A percentile compares a stretch with the other conserved stretches of the same genome.
Evolutionary conservation across 1,140 invertebrate species (phyloP).

Genomic region (Diachasma alloeum): DNA sequence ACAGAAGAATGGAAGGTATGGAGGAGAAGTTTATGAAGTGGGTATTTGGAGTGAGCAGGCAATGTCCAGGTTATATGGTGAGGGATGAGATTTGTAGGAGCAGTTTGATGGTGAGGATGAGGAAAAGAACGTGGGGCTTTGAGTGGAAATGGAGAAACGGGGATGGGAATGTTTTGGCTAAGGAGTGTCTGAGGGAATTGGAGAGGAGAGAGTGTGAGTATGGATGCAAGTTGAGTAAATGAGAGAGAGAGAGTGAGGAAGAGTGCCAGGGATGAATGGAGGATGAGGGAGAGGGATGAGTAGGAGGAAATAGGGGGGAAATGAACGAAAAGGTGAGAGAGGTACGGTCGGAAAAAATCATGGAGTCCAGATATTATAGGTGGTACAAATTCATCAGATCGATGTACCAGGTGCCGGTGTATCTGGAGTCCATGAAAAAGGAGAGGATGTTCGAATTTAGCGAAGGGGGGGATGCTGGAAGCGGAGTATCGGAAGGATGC

Average conservation of each 20-base stretch:
- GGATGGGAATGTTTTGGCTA: not conserved
- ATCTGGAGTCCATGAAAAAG: not conserved
- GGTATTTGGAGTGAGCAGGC: no score
- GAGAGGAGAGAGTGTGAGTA: no score
- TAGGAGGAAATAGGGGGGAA: not conserved
- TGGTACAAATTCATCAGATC: not conserved
- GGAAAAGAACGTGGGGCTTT: slow-evolving; percentile 17
- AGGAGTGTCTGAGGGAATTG: no score
- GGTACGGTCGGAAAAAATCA: not conserved
- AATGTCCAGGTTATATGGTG: no score
- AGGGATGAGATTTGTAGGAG: no score
- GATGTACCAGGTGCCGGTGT: not conserved
- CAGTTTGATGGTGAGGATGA: not conserved
- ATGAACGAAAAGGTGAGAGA: not conserved
- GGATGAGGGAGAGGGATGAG: not conserved
- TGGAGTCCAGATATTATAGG: not conserved
- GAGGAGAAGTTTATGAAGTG: no score
- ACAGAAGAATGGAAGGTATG: no score
- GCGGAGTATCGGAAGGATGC: not conserved
- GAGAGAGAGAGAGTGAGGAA: no score
- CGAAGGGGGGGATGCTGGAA: not conserved
- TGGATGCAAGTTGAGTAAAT: no score
- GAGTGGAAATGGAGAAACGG: slow-evolving; percentile 2
- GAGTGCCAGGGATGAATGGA: no score
- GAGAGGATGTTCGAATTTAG: not conserved